Evolutionary conservation across 1,140 invertebrate species (phyloP), one percentile per base, ranked within the genome.

Genomic region (Harpegnathos saltator): DNA sequence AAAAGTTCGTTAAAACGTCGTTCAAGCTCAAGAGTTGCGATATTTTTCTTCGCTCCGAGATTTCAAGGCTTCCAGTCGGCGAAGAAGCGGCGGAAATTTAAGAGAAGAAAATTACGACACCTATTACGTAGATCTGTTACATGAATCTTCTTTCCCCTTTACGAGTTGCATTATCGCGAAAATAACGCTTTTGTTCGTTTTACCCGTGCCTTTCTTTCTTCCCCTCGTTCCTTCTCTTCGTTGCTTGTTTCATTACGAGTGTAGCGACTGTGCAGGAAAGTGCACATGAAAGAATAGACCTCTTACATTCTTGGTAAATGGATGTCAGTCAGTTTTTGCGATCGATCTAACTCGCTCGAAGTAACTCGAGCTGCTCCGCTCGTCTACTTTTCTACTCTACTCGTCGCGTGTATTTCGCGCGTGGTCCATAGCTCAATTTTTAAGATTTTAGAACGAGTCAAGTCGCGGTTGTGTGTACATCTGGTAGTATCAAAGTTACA

Each of bases 151-250:
- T 26, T 38, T 33, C 17, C 52, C 33, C 17, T 52, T n/a, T 54
- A 44, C 44, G 22, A 33, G 12, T 12, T 5, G 15, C n/a, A 54
- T 77, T 56, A 54, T 54, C n/a, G 15, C 26, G 19, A 66, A 66
- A 77, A 66, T 77, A 77, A 66, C 50, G 54, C 62, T 66, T 66
- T 54, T 12, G 0, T 77, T 66, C 19, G 65, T 66, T 66, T 54
- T 17, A 54, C 19, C 15, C 24, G 29, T 15, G 9, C 62, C 54
- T 33, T 38, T 66, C 38, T 26, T 75, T 63, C 66, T 59, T 52
- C 15, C 26, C n/a, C 24, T 66, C 12, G 17, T 15, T 50, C 1
- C 11, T 65, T 14, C n/a, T 33, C 58, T 50, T 65, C 26, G 22
- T 15, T 63, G 50, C 73, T 63, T 26, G 69, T 73, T 59, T 73